Conservation (phyloP, 2,113 vertebrate genomes). For the Stigmatopora nigra region DNA sequence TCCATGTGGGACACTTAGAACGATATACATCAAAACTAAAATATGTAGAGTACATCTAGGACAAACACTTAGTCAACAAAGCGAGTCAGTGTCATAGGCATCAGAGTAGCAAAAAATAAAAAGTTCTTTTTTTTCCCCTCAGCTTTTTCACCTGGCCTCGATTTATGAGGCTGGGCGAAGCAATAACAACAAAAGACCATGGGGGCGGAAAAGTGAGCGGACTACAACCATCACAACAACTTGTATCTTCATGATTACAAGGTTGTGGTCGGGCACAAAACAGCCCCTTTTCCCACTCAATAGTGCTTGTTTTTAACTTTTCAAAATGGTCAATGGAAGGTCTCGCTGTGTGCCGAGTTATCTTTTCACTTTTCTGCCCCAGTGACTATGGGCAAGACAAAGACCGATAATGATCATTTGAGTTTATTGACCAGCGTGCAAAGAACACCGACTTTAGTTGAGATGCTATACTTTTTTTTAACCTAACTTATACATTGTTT, state of each 20-base stretch:
- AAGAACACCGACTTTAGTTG: neutral
- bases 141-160: constrained; percentile 25
- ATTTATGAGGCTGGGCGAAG: constrained; percentile 37
- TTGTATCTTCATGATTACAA: constrained; percentile 36
- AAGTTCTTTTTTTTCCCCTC: neutral
- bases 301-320: constrained; percentile 14
- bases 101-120: constrained; percentile 38
- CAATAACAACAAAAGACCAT: constrained; percentile 40
- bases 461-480: neutral
- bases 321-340: constrained; percentile 6
- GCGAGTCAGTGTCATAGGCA: constrained; percentile 38
- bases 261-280: constrained; percentile 12
- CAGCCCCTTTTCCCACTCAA: neutral
- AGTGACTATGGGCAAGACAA: neutral
- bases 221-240: constrained; percentile 34
- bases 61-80: constrained; percentile 58
- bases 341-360: constrained; percentile 9
- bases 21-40: too few species aligned
- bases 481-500: neutral
- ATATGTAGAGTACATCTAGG: neutral
- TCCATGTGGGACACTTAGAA: too few species aligned
- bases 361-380: neutral
- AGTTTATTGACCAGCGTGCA: neutral
- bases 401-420: neutral
- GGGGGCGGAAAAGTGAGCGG: constrained; percentile 33